Evolutionary conservation across 92 coral and sea anemone species (phyloP), one percentile per base, ranked within the genome.

Genomic region (Isaurus tuberculatus): DNA sequence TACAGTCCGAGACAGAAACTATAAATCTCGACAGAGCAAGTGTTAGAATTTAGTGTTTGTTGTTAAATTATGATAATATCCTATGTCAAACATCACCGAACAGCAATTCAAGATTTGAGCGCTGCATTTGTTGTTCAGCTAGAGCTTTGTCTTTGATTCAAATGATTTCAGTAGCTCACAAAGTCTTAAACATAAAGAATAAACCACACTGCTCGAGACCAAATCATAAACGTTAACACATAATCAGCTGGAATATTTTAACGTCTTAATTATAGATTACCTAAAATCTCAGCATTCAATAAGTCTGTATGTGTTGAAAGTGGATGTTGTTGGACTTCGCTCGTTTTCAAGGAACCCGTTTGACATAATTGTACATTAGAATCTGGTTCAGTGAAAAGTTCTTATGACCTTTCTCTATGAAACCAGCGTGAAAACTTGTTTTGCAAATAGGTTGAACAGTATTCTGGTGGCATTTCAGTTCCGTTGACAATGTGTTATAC

Each of bases 381-480:
- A 77, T 25, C 48, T 77, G 67, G 46, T 20, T 27, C 66, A 46
- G 43, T 51, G 44, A 74, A 74, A 65, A 74, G 22, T 55, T 58
- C 34, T 22, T 65, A 34, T 44, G 69, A 63, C 69, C 34, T 26
- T 36, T 77, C 22, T 27, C 53, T 77, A 58, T 36, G 82, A 64
- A 58, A 60, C 40, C 57, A 60, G 69, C 64, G 36, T 77, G 65
- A 22, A 77, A 22, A 77, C 5, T 30, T 77, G 82, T 77, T 60
- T 77, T 37, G 34, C 49, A 77, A 58, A 49, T 57, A 34, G 82
- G 70, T 65, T 70, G 44, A 10, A 27, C 6, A 63, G 70, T 33
- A 65, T 74, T 65, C 65, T 30, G 46, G 2, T 30, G 31, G 32
- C 23, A 40, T 61, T 77, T 23, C 3, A 8, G 64, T 57, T 77